phyloP scores from a whole-genome alignment of 2,888 invertebrate species.

The Eristalinus sepulchralis region DNA sequence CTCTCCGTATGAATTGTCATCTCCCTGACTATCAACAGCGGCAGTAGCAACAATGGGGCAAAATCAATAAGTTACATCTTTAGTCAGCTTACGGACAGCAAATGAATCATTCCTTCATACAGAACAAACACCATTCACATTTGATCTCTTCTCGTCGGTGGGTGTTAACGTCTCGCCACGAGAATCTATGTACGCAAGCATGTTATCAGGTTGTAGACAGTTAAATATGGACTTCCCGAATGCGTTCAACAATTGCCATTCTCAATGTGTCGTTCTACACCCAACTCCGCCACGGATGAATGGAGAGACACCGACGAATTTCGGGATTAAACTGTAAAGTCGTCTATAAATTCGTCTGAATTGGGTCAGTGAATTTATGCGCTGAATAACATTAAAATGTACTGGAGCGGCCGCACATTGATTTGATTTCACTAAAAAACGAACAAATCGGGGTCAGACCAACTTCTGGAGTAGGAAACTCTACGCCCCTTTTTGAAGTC shows the following conservation, averaged over 20 bases:
- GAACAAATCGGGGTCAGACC: not conserved
- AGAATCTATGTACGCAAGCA: not conserved
- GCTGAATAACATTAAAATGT: conserved; percentile 2
- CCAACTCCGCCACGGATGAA: not conserved
- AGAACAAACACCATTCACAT: not conserved
- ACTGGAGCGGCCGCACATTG: not conserved
- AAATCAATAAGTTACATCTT: conserved; percentile 57
- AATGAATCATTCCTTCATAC: not conserved
- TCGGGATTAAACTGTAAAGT: conserved; percentile 23
- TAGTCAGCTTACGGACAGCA: not conserved
- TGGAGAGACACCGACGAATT: not conserved
- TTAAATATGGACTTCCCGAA: not conserved
- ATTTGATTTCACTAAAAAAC: not conserved
- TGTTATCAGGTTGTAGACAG: conserved; percentile 8
- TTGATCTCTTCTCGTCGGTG: not conserved
- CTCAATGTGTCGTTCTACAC: not conserved
- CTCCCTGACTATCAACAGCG: not conserved
- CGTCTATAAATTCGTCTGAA: conserved; percentile 11
- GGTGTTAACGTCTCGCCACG: not conserved
- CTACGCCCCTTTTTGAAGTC: not conserved
- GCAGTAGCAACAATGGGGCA: conserved; percentile 3
- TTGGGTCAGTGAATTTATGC: conserved; percentile 40
- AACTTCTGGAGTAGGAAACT: not conserved
- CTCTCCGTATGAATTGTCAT: conserved; percentile 14
- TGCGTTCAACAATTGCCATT: conserved; percentile 42